Evolutionary conservation across 2,797 vertebrate genomes (phyloP).

Genomic region (Esox lucius): DNA sequence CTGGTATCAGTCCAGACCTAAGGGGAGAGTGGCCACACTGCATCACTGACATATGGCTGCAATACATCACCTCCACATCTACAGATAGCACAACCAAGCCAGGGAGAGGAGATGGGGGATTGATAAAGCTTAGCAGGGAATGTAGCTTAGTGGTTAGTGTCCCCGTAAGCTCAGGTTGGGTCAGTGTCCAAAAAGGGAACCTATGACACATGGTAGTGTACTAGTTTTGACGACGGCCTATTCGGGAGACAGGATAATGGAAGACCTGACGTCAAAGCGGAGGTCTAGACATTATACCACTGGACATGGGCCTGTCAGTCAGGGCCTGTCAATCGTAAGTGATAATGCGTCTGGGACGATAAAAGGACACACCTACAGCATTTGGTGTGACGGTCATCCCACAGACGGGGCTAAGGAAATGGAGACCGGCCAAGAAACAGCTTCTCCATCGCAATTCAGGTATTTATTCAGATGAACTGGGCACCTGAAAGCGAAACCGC

Average conservation of each 20-base stretch:
- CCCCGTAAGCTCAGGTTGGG: neutral
- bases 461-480: too few species aligned
- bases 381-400: too few species aligned
- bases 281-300: neutral
- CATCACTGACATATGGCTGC: conserved; percentile 14
- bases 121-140: neutral
- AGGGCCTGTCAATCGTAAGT: neutral
- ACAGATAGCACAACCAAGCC: conserved; percentile 30
- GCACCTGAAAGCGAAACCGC: too few species aligned
- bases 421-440: too few species aligned
- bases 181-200: neutral
- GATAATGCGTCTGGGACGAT: too few species aligned
- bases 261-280: too few species aligned
- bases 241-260: too few species aligned
- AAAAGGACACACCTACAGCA: too few species aligned
- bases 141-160: conserved; percentile 11
- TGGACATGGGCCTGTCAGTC: conserved; percentile 24
- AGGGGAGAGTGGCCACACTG: neutral
- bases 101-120: conserved; percentile 9
- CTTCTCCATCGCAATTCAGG: too few species aligned
- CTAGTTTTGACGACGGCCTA: too few species aligned
- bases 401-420: too few species aligned
- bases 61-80: conserved; percentile 28
- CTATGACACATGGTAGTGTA: neutral
- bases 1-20: neutral